Evolutionary conservation across 2,797 vertebrate genomes (phyloP).

Genomic region (Chelidonichthys spinosus): DNA sequence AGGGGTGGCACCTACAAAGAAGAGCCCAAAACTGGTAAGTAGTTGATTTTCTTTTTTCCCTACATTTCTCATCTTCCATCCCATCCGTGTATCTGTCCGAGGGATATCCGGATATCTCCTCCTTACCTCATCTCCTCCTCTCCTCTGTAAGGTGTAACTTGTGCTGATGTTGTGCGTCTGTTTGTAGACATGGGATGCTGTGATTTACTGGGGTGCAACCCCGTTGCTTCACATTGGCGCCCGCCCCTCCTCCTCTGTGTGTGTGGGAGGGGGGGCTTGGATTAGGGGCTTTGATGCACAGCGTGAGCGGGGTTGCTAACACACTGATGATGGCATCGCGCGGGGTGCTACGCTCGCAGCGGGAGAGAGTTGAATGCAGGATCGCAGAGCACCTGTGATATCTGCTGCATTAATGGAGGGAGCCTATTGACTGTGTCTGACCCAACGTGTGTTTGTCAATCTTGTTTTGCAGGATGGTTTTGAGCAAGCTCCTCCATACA

Average conservation of each 20-base stretch:
- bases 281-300: slow-evolving; percentile 69
- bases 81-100: slow-evolving; percentile 22
- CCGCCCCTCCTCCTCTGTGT: background rate
- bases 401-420: slow-evolving; percentile 22
- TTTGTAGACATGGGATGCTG: slow-evolving; percentile 56
- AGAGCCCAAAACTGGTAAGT: slow-evolving; percentile 99
- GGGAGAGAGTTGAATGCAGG: slow-evolving; percentile 61
- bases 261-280: slow-evolving; percentile 44
- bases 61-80: slow-evolving; percentile 26
- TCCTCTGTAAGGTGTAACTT: slow-evolving; percentile 49
- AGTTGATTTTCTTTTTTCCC: slow-evolving; percentile 21
- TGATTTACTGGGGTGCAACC: slow-evolving; percentile 67
- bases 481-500: slow-evolving; percentile 72
- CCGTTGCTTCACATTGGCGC: slow-evolving; percentile 53
- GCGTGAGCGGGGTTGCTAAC: slow-evolving; percentile 70
- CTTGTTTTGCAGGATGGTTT: slow-evolving; percentile 74
- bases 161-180: slow-evolving; percentile 61
- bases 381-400: slow-evolving; percentile 50
- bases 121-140: slow-evolving; percentile 16
- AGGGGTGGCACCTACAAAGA: slow-evolving; percentile 97
- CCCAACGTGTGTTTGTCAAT: slow-evolving; percentile 49
- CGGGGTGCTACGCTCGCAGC: slow-evolving; percentile 63
- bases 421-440: slow-evolving; percentile 36
- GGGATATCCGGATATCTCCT: background rate
- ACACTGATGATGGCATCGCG: slow-evolving; percentile 54